Evolutionary conservation across 2,888 invertebrate genomes (phyloP).

Genomic region (Cheilosia impressa): DNA sequence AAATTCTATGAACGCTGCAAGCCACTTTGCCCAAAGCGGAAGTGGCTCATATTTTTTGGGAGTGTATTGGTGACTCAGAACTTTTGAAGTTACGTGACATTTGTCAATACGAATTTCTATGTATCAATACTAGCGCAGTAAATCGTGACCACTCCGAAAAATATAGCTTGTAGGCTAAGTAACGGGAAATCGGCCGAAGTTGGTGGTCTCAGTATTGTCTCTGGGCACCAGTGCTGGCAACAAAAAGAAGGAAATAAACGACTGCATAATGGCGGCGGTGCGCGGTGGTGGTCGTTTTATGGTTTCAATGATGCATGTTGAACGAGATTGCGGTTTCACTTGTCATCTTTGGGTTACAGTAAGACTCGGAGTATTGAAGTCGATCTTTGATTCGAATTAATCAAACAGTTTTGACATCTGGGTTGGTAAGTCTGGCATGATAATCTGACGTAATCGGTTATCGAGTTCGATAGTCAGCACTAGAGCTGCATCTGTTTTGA

Average conservation of each 20-base stretch:
- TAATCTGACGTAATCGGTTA: slow-evolving; percentile 41
- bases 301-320: slow-evolving; percentile 57
- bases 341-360: slow-evolving; percentile 42
- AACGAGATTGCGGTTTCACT: slow-evolving; percentile 65
- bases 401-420: slow-evolving; percentile 45
- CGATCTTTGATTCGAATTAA: slow-evolving; percentile 48
- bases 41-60: no score
- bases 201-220: no score
- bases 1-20: no score
- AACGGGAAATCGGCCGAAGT: no score
- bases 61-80: no score
- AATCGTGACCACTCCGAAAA: no score
- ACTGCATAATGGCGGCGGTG: slow-evolving; percentile 49
- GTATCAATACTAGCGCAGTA: no score
- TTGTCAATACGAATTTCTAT: no score
- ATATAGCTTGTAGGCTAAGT: no score
- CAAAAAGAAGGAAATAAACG: slow-evolving; percentile 21
- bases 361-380: slow-evolving; percentile 8
- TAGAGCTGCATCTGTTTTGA: neutral
- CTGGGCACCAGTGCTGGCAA: slow-evolving; percentile 25
- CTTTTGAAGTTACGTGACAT: no score
- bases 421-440: slow-evolving; percentile 21
- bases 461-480: neutral
- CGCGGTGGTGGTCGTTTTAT: slow-evolving; percentile 46
- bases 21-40: no score